A percentile compares a stretch with the other conserved stretches of the same genome.
Conservation (phyloP, 1,140 invertebrate genomes). For the Drosophila eugracilis region DNA sequence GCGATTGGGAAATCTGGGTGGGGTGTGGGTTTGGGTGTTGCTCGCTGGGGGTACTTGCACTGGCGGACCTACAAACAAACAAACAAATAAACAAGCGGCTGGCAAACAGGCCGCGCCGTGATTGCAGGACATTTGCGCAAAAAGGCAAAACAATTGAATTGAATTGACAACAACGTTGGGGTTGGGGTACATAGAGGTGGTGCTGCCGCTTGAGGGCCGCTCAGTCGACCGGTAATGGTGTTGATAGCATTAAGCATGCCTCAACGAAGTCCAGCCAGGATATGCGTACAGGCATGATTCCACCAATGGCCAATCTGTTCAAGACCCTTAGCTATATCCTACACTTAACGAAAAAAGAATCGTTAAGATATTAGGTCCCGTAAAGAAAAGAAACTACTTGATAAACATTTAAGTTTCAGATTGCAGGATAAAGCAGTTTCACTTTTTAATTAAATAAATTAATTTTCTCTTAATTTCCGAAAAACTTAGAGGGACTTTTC, state of each 20-base stretch:
- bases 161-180: conserved; percentile 63
- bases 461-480: no score
- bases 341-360: not conserved
- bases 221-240: conserved; percentile 69
- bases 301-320: conserved; percentile 60
- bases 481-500: not conserved
- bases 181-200: conserved; percentile 11
- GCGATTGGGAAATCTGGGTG: not conserved
- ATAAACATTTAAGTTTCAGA: no score
- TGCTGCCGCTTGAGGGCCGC: conserved; percentile 45
- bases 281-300: conserved; percentile 62
- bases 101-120: conserved; percentile 67
- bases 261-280: conserved; percentile 53
- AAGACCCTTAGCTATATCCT: not conserved
- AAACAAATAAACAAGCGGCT: conserved; percentile 75
- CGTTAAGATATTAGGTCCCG: no score
- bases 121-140: conserved; percentile 76
- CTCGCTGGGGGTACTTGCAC: conserved; percentile 18
- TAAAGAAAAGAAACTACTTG: no score
- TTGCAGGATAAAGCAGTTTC: no score
- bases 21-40: not conserved
- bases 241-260: conserved; percentile 77
- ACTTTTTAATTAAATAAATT: no score
- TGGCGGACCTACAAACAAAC: conserved; percentile 50
- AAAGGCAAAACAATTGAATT: conserved; percentile 81